Base-by-base conservation (phyloP, 2,113 vertebrate genomes). In the Spizaetus ornatus region DNA sequence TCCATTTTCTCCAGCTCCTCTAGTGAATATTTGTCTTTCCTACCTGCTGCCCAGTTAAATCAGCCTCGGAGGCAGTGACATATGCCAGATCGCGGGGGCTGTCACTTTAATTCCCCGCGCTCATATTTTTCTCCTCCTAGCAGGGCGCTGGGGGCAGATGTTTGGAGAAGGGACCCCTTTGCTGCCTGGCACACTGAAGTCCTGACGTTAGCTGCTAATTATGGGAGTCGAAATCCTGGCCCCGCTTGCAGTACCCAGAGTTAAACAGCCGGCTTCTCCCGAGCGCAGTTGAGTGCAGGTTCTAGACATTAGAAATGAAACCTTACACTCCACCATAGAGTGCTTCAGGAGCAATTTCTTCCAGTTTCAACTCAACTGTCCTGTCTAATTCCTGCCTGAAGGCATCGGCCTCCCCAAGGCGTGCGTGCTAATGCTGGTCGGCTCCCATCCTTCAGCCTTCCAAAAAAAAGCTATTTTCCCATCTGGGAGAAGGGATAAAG, bases 31-130 rank as follows among this genome's bases (percentile, higher is more conserved):
- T 94, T 96, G 87, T 95, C 95, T 96, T 93, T 90, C 73, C 89
- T 97, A 97, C 97, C 97, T 97, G 97, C 94, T 91, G 95, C 82
- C 95, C 89, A 67, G 94, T 90, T 91, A 77, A 81, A 96, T 96
- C 94, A 92, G 91, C 91, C 93, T 96, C 6, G 17, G 84, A 96
- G 93, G 91, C 84, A 90, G 78, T 96, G 93, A 97, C 96, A 96
- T 91, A 96, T 81, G 94, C 95, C 97, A 96, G 94, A 97, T 91
- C 31, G 11, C 4, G 4, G 96, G 93, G 91, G 91, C 93, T 96
- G 96, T 96, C 96, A 97, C 93, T 96, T 94, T 88, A 93, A 93
- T 95, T 96, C 96, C 91, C 87, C 59, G 5, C 81, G 74, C 87
- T 96, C 94, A 74, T 96, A 91, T 96, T 96, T 96, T 97, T 96